Base-by-base conservation (phyloP, 2,113 vertebrate species). In the Cinclus cinclus region DNA sequence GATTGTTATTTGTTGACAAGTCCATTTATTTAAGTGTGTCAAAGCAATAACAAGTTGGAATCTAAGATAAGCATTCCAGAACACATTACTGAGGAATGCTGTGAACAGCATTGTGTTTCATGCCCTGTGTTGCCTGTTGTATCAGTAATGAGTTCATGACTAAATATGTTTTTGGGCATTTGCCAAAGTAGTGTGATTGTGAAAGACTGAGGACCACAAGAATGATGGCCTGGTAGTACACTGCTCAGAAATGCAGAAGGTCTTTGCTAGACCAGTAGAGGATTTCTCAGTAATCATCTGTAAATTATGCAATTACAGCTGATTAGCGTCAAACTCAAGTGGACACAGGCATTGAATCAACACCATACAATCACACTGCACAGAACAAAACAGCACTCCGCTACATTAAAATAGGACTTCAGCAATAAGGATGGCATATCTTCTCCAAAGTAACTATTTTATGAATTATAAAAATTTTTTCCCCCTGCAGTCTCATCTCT, bases 121-220 rank as follows among this genome's bases (percentile, higher is more conserved):
- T 91, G 95, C 88, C 77, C 87, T 94, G 80, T 87, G 87, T 79
- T 97, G 96, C 96, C 86, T 95, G 94, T 80, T 97, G 81, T 97
- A 97, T 97, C 95, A 94, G 83, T 92, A 97, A 97, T 98, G 97
- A 97, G 90, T 95, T 98, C 91, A 96, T 96, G 86, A 98, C 93
- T 97, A 96, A 97, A 96, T 92, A 92, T 7, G 1, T 94, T 95
- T 83, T 74, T 94, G 96, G 83, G 55, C 59, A 94, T 94, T 95
- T 86, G 94, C 95, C 97, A 97, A 83, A 79, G 89, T 90, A 67
- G 94, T 92, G 83, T 79, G 91, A 87, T 97, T 97, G 76, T 97
- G 91, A 95, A 96, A 97, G 69, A 87, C 89, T 37, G 70, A 94
- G 73, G 89, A 83, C 90, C 7, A 3, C 79, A 92, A 71, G 84